These are phyloP conservation scores for Neria commutata DNA, from an alignment of 2,888 invertebrate species.

Conservation along the genomic window DNA sequence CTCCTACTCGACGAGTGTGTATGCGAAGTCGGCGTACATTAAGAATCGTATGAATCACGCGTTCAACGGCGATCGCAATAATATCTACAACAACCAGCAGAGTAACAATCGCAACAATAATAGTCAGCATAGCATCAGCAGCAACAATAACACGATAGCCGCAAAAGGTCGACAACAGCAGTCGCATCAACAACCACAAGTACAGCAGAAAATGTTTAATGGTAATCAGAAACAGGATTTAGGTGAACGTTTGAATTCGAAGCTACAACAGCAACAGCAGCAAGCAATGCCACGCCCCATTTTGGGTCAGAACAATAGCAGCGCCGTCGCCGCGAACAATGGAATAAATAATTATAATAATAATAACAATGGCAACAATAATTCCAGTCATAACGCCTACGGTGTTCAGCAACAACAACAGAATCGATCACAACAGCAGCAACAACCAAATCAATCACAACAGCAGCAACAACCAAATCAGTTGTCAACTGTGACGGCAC, in stretches of 20 bases:
- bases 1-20: conserved; percentile 40
- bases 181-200: conserved; percentile 17
- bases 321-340: too few relatives aligned
- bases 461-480: conserved; percentile 32
- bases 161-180: conserved; percentile 26
- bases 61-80: conserved; percentile 32
- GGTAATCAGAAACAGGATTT: conserved; percentile 33
- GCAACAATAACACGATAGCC: conserved; percentile 15
- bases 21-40: conserved; percentile 29
- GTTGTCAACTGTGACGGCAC: too few relatives aligned
- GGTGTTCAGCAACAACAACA: conserved; percentile 17
- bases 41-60: conserved; percentile 26
- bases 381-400: too few relatives aligned
- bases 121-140: conserved; percentile 19
- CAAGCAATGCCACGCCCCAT: too few relatives aligned
- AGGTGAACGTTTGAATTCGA: conserved; percentile 33
- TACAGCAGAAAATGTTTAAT: too few relatives aligned
- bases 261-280: conserved; percentile 22
- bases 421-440: conserved; percentile 32
- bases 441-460: conserved; percentile 20
- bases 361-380: too few relatives aligned
- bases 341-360: too few relatives aligned
- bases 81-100: conserved; percentile 25
- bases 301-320: too few relatives aligned
- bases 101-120: conserved; percentile 22